Evolutionary conservation across 2,888 invertebrate species (phyloP).

Genomic region (Abrostola tripartita): DNA sequence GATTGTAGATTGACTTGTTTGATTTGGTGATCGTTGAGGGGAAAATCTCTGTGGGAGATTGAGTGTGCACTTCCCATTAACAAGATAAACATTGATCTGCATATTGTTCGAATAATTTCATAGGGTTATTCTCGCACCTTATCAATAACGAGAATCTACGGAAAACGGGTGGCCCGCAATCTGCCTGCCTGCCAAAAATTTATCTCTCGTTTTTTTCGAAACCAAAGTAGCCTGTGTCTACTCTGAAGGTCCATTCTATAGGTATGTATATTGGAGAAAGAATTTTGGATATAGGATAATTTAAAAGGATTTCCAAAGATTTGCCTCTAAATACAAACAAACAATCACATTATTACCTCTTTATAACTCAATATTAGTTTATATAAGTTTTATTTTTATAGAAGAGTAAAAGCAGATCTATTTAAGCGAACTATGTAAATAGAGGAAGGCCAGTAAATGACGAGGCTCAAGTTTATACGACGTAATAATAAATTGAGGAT

Average conservation of each 20-base stretch:
- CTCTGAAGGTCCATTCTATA: no score
- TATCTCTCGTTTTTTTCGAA: not conserved
- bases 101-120: slow-evolving; percentile 5
- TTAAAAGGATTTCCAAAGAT: no score
- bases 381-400: no score
- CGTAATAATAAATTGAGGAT: slow-evolving; percentile 44
- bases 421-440: slow-evolving; percentile 16
- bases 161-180: no score
- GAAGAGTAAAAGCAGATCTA: no score
- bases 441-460: slow-evolving; percentile 24
- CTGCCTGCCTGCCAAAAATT: no score
- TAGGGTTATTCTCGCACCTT: not conserved
- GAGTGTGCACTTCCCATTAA: not conserved
- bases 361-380: no score
- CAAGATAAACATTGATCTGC: not conserved
- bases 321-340: no score
- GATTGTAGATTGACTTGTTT: slow-evolving; percentile 48
- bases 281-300: no score
- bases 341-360: no score
- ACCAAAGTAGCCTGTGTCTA: slow-evolving; percentile 2
- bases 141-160: no score
- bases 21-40: slow-evolving; percentile 36
- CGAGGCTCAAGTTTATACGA: slow-evolving; percentile 26
- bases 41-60: slow-evolving; percentile 30
- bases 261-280: no score